Evolutionary conservation across 2,113 vertebrate genomes (phyloP), one percentile per base, ranked within the genome.

Genomic region (Theristicus caerulescens): DNA sequence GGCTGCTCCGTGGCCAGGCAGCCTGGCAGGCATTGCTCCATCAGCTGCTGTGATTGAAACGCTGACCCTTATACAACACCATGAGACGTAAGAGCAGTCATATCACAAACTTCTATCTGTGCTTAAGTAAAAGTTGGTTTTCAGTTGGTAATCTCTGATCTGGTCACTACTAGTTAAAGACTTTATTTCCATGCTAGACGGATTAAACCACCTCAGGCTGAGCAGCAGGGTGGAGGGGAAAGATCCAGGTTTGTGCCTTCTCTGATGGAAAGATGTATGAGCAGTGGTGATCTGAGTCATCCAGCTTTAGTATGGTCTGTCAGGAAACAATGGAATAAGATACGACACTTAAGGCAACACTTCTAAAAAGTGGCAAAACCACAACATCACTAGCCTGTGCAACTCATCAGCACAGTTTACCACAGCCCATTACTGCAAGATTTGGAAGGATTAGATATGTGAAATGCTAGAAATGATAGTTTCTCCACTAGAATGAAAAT

Each of bases 401-500:
- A 91, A 82, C 87, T 94, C 92, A 94, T 94, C 93, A 93, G 66
- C 46, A 58, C 34, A 65, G 78, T 67, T 93, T 88, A 94, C 82
- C 61, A 58, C 84, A 96, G 90, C 36, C 27, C 66, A 42, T 82
- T 87, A 85, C 52, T 82, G 66, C 44, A 85, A 78, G 31, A 72
- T 80, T 91, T 96, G 91, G 71, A 95, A 80, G 87, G 58, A 90
- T 76, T 91, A 89, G 31, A 46, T 42, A 91, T 10, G 11, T 87
- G 84, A 95, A 91, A 90, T 51, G 32, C 66, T 92, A 94, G 78
- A 96, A 82, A 88, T 77, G 2, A 92, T 77, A 95, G 70, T 77
- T 96, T 88, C 87, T 90, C 90, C 36, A 58, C 90, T 79, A 79
- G 49, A 90, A 93, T 70, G 54, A 97, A 94, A 94, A 93, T 86